A percentile compares a stretch with the other conserved stretches of the same genome.
These are phyloP conservation scores for Ypsolopha scabrella DNA, from an alignment of 2,888 invertebrate species.

Conservation along the genomic window DNA sequence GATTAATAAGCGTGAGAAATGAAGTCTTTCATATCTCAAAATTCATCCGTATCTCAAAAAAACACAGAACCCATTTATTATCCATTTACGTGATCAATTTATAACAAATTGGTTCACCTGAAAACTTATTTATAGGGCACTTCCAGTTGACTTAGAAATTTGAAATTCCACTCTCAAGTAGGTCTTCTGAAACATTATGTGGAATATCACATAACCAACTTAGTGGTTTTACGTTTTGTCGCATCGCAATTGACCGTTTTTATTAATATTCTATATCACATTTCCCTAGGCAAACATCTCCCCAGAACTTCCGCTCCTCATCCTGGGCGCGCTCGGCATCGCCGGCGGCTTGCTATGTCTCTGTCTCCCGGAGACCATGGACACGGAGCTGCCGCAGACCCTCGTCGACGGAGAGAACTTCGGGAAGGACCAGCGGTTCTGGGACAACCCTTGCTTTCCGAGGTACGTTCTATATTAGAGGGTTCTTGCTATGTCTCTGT, in stretches of 20 bases:
- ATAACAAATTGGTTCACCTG: too few relatives aligned
- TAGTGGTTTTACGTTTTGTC: too few relatives aligned
- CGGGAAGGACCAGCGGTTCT: conserved; percentile 82
- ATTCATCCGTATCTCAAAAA: too few relatives aligned
- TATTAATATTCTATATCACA: background rate
- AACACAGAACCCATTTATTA: too few relatives aligned
- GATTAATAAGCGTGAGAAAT: background rate
- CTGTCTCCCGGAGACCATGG: conserved; percentile 87
- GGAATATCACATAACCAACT: too few relatives aligned
- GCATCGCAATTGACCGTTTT: too few relatives aligned
- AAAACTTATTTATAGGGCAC: too few relatives aligned
- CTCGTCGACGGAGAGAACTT: conserved; percentile 89
- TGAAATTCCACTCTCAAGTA: too few relatives aligned
- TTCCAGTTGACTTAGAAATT: too few relatives aligned
- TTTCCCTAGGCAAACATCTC: conserved; percentile 74
- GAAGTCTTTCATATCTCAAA: background rate
- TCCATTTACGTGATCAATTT: too few relatives aligned
- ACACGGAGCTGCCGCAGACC: conserved; percentile 88
- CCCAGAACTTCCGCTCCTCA: conserved; percentile 78
- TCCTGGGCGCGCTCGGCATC: conserved; percentile 82
- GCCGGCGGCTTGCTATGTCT: conserved; percentile 81
- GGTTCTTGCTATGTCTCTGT: too few relatives aligned
- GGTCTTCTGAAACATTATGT: too few relatives aligned
- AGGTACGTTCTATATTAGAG: conserved; percentile 56
- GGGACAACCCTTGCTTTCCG: conserved; percentile 83